These are phyloP conservation scores for Polypedilum pembai DNA, from an alignment of 1,140 invertebrate species.

Conservation along the genomic window DNA sequence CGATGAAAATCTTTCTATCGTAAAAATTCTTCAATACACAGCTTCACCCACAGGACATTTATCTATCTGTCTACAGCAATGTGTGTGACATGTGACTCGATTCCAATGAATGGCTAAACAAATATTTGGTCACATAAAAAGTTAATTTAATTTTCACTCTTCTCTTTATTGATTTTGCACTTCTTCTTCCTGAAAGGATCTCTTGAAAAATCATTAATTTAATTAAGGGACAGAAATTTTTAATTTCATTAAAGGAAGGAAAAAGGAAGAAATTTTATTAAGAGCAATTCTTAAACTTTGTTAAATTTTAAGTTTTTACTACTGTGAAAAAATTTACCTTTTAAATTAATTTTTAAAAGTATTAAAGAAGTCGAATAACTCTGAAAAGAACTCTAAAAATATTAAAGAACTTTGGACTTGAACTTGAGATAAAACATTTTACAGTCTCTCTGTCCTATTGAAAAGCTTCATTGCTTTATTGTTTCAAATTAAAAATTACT, in stretches of 20 bases:
- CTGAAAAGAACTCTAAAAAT: no score
- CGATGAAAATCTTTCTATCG: no score
- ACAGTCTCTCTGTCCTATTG: no score
- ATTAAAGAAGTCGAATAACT: no score
- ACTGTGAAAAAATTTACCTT: no score
- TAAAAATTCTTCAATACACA: no score
- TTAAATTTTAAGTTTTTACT: background rate
- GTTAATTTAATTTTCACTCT: slow-evolving; percentile 26
- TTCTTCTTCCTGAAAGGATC: background rate
- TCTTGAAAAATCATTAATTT: background rate
- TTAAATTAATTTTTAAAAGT: no score
- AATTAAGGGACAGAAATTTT: background rate
- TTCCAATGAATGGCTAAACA: background rate
- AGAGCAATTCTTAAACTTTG: background rate
- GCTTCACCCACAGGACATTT: background rate
- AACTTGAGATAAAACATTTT: no score
- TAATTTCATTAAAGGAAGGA: background rate
- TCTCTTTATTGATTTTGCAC: background rate
- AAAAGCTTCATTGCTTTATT: no score
- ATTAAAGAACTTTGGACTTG: no score
- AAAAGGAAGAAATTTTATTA: slow-evolving; percentile 4
- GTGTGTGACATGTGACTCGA: background rate
- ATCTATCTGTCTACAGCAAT: background rate
- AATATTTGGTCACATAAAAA: slow-evolving; percentile 26
- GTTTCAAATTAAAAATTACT: no score